Percentiles rank a stretch among this genome's conserved stretches.
phyloP scores from a whole-genome alignment of 2,797 vertebrate genomes.

The Pantherophis vulpinus region DNA sequence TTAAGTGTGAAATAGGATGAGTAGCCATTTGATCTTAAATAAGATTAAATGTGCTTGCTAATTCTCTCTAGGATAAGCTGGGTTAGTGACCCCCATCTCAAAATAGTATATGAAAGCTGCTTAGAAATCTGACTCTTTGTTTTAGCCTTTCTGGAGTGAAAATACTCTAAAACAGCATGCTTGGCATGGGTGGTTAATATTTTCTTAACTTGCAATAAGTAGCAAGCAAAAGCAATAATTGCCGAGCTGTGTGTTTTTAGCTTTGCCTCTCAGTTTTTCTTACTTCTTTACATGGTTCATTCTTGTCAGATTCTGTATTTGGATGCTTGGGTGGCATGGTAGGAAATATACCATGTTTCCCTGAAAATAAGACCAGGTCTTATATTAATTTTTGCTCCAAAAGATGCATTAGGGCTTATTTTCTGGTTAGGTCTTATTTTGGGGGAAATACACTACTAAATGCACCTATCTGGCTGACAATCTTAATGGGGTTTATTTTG shows the following conservation, averaged over 20 bases:
- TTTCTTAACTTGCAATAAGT: slow-evolving; percentile 4
- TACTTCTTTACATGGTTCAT: neutral
- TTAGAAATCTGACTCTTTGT: slow-evolving; percentile 13
- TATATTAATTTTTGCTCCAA: too few relatives aligned
- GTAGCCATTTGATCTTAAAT: slow-evolving; percentile 5
- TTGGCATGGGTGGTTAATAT: neutral
- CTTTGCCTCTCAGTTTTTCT: neutral
- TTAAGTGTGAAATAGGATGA: neutral
- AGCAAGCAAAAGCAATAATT: neutral
- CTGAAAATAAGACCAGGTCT: too few relatives aligned
- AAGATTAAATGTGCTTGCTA: slow-evolving; percentile 21
- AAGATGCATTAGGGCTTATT: too few relatives aligned
- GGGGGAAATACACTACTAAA: too few relatives aligned
- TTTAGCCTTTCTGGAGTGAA: neutral
- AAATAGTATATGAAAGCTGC: slow-evolving; percentile 16
- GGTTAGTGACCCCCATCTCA: slow-evolving; percentile 11
- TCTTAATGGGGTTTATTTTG: too few relatives aligned
- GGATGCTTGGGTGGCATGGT: neutral
- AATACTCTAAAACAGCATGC: neutral
- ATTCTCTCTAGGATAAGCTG: slow-evolving; percentile 5
- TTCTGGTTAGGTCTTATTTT: too few relatives aligned
- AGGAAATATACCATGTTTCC: neutral
- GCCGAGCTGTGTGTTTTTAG: neutral
- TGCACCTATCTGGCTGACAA: too few relatives aligned
- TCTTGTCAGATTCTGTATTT: neutral